phyloP scores from a whole-genome alignment of 1,140 invertebrate genomes.

The Megalonaias nervosa region DNA sequence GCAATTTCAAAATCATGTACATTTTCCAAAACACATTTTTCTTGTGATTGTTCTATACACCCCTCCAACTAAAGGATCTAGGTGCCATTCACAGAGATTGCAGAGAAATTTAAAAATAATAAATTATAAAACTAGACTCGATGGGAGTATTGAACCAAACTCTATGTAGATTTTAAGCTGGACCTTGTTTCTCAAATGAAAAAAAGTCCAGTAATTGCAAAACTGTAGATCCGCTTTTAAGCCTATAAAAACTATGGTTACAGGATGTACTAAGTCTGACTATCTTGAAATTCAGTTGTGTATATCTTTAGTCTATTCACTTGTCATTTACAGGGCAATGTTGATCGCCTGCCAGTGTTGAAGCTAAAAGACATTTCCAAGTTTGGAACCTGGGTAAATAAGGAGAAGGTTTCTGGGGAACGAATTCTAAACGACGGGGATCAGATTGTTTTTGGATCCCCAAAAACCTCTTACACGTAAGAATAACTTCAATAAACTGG shows the following conservation, averaged over 20 bases:
- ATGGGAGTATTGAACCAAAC: too few relatives aligned
- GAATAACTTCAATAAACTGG: background rate
- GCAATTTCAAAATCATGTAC: too few relatives aligned
- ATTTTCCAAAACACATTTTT: too few relatives aligned
- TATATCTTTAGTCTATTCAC: background rate
- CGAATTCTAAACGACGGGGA: slow-evolving; percentile 61
- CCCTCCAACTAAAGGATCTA: too few relatives aligned
- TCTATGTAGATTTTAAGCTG: too few relatives aligned
- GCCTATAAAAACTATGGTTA: background rate
- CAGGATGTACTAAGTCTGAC: background rate
- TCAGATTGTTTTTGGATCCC: slow-evolving; percentile 69
- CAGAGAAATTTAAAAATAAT: too few relatives aligned
- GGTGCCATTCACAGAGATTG: too few relatives aligned
- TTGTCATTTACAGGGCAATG: slow-evolving; percentile 50
- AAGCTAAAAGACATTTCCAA: slow-evolving; percentile 71
- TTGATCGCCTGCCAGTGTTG: slow-evolving; percentile 57
- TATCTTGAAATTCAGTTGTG: background rate
- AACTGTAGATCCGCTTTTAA: too few relatives aligned
- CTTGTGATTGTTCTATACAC: too few relatives aligned
- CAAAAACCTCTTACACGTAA: slow-evolving; percentile 69
- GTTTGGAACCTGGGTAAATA: slow-evolving; percentile 70
- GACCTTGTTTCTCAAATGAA: too few relatives aligned
- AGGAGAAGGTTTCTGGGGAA: slow-evolving; percentile 50
- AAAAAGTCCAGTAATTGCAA: too few relatives aligned
- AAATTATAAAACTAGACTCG: too few relatives aligned